Conservation (phyloP, 1,140 invertebrate genomes). For the Lepidurus couesii region DNA sequence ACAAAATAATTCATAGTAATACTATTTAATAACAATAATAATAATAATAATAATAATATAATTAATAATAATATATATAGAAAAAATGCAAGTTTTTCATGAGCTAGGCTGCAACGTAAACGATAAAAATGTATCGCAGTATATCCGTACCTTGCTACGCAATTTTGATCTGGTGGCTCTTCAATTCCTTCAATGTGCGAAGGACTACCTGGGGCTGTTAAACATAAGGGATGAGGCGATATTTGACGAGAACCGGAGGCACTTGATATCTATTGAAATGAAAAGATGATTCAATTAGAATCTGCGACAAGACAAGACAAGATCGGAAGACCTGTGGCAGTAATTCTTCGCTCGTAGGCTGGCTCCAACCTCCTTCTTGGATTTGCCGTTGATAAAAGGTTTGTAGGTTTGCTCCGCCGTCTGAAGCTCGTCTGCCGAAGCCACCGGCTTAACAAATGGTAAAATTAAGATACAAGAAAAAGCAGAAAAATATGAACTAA, state of each 20-base stretch:
- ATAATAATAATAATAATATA: background rate
- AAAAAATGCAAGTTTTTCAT: too few species aligned
- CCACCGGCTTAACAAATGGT: slow-evolving; percentile 54
- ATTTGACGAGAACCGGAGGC: slow-evolving; percentile 19
- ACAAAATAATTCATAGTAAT: background rate
- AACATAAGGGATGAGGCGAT: background rate
- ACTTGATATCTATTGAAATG: slow-evolving; percentile 30
- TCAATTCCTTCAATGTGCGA: slow-evolving; percentile 38
- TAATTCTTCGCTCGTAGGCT: slow-evolving; percentile 59
- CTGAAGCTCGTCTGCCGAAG: slow-evolving; percentile 85
- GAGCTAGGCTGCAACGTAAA: too few species aligned
- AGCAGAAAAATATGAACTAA: slow-evolving; percentile 31
- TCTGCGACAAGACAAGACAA: slow-evolving; percentile 28
- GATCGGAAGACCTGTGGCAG: slow-evolving; percentile 41
- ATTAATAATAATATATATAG: too few species aligned
- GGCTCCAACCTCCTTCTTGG: slow-evolving; percentile 53
- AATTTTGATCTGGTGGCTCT: slow-evolving; percentile 49
- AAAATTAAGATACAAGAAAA: background rate
- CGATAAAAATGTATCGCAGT: background rate
- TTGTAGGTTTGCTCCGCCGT: slow-evolving; percentile 89
- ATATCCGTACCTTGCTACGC: slow-evolving; percentile 46
- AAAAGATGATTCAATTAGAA: slow-evolving; percentile 5
- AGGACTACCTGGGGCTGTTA: slow-evolving; percentile 6
- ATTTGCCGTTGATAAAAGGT: slow-evolving; percentile 62
- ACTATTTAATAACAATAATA: background rate